These are phyloP conservation scores for Nyctereutes procyonoides DNA, from an alignment of 2,113 vertebrate genomes.

Conservation along the genomic window DNA sequence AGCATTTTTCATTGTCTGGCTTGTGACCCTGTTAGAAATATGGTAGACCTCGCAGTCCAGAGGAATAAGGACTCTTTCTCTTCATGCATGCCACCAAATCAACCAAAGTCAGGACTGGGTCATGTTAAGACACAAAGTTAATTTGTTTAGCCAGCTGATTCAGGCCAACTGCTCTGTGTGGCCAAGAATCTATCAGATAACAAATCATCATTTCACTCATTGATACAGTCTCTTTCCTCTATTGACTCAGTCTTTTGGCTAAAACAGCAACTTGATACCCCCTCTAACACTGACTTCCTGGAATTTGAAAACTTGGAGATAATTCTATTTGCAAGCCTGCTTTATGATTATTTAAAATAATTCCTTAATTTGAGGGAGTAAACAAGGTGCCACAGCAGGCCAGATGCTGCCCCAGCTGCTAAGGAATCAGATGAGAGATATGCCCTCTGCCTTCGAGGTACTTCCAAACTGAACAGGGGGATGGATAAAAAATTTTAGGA, in stretches of 20 bases:
- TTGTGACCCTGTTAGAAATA: neutral
- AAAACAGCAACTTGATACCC: conserved; percentile 11
- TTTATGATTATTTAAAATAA: conserved; percentile 23
- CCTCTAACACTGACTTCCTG: neutral
- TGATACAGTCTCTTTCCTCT: neutral
- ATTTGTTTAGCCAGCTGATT: neutral
- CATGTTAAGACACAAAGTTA: neutral
- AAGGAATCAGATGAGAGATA: neutral
- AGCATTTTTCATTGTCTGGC: neutral
- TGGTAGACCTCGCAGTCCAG: neutral
- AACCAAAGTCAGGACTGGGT: neutral
- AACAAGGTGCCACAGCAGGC: neutral
- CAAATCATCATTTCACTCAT: conserved; percentile 12
- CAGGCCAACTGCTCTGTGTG: neutral
- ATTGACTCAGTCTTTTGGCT: conserved; percentile 35
- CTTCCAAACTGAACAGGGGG: neutral
- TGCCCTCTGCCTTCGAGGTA: neutral
- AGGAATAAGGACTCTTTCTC: neutral
- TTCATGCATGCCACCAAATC: neutral
- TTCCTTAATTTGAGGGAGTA: neutral
- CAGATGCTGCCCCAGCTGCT: neutral
- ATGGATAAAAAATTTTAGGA: neutral
- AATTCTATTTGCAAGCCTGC: neutral
- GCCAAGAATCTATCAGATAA: neutral
- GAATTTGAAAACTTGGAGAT: neutral